Evolutionary conservation across 2,888 invertebrate species (phyloP).

Genomic region (Drosophila austrosaltans): DNA sequence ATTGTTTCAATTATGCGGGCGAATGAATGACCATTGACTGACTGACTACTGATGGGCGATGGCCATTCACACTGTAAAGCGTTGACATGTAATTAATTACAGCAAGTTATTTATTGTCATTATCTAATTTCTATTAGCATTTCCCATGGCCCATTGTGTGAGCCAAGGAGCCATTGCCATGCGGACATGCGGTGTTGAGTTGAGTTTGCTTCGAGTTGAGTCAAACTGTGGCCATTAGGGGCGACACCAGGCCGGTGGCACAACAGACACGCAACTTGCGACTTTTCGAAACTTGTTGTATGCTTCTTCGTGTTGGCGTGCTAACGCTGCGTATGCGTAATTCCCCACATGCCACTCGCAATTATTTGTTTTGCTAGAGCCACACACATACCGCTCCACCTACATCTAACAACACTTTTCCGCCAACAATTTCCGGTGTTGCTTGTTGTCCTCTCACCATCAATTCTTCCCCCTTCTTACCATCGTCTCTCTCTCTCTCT

Average conservation of each 20-base stretch:
- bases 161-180: conserved; percentile 8
- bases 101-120: conserved; percentile 67
- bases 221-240: conserved; percentile 68
- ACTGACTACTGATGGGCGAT: conserved; percentile 20
- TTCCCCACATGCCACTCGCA: conserved; percentile 55
- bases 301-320: conserved; percentile 47
- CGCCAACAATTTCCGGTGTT: conserved; percentile 68
- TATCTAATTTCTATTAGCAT: conserved; percentile 63
- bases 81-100: conserved; percentile 65
- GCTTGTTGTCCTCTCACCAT: conserved; percentile 7
- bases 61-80: conserved; percentile 60
- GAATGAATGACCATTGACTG: conserved; percentile 46
- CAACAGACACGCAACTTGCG: conserved; percentile 38
- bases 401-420: conserved; percentile 72
- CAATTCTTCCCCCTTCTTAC: not conserved
- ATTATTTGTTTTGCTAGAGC: conserved; percentile 59
- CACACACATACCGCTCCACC: conserved; percentile 50
- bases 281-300: conserved; percentile 30
- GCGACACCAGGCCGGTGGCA: conserved; percentile 54
- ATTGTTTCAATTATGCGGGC: conserved; percentile 49
- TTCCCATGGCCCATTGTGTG: conserved; percentile 25
- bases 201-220: conserved; percentile 50
- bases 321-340: conserved; percentile 65
- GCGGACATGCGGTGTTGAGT: no score
- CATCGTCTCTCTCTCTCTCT: no score